Base-by-base conservation (phyloP, 2,113 vertebrate genomes). In the Nothobranchius kuhntae region DNA sequence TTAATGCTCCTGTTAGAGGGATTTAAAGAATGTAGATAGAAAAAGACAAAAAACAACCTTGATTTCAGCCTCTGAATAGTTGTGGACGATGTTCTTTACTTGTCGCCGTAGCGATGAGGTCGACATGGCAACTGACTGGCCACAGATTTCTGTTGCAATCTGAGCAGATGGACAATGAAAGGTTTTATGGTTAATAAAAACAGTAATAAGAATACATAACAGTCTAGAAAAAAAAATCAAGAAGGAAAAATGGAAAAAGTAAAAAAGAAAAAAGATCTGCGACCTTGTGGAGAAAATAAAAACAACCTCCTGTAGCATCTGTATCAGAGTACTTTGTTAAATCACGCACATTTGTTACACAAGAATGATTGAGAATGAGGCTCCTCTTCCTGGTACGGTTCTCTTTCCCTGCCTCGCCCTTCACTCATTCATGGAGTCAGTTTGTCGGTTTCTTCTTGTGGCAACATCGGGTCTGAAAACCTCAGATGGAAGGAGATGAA, bases 31-130 rank as follows among this genome's bases (percentile, higher is more conserved):
- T 30, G 30, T 30, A 35, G 11, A 35, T 30, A 40, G 38, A 13
- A 45, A 45, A 45, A 30, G 45, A 35, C 0, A 51, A 13, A 21
- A 40, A 12, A 54, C 66, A 83, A 96, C 95, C 94, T 96, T 96
- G 90, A 96, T 96, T 93, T 96, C 95, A 0, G 95, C 95, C 87
- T 96, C 95, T 4, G 95, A 96, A 87, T 95, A 96, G 91, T 96
- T 96, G 91, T 96, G 95, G 73, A 96, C 95, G 21, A 96, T 96
- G 88, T 96, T 96, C 89, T 96, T 96, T 89, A 96, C 93, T 93
- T 96, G 95, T 77, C 95, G 95, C 78, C 95, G 91, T 78, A 96
- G 91, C 46, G 95, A 96, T 58, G 95, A 96, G 83, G 95, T 96
- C 87, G 95, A 96, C 95, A 96, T 96, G 92, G 91, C 91, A 93